These are phyloP conservation scores for Glossophaga mutica DNA, from an alignment of 2,797 vertebrate genomes.

Conservation along the genomic window DNA sequence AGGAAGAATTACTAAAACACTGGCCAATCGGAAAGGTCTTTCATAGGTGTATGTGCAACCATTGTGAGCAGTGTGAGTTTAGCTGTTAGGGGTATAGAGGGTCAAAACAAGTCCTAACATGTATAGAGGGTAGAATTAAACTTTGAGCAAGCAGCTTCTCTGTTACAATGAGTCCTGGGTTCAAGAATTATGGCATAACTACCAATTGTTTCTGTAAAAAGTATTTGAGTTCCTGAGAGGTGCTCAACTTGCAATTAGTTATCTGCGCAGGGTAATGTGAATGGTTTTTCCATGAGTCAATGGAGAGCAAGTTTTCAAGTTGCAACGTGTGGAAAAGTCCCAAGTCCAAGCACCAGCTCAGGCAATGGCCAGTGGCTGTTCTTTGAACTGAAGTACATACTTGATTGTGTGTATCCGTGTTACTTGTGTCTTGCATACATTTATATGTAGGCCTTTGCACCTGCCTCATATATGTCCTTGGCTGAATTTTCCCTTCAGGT, in stretches of 20 bases:
- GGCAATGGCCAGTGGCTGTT: neutral
- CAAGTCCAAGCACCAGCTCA: neutral
- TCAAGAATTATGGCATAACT: slow-evolving; percentile 36
- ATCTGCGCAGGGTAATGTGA: neutral
- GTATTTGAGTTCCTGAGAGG: neutral
- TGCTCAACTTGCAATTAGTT: slow-evolving; percentile 42
- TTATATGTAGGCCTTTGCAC: neutral
- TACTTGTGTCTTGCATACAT: neutral
- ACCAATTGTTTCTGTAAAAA: slow-evolving; percentile 42
- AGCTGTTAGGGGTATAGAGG: neutral
- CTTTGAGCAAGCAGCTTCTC: slow-evolving; percentile 4
- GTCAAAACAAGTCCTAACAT: slow-evolving; percentile 23
- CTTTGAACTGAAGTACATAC: neutral
- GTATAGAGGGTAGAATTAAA: slow-evolving; percentile 19
- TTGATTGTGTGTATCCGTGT: neutral
- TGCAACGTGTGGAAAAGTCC: neutral
- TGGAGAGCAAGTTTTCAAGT: slow-evolving; percentile 31
- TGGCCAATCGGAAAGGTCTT: neutral
- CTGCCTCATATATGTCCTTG: neutral
- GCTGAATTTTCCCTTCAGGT: neutral
- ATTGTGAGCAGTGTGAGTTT: neutral
- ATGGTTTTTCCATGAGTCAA: neutral
- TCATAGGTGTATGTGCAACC: neutral
- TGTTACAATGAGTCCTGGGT: slow-evolving; percentile 40
- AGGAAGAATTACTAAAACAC: slow-evolving; percentile 4